A percentile compares a stretch with the other conserved stretches of the same genome.
phyloP scores from a whole-genome alignment of 2,113 vertebrate species.

The Embiotoca jacksoni region DNA sequence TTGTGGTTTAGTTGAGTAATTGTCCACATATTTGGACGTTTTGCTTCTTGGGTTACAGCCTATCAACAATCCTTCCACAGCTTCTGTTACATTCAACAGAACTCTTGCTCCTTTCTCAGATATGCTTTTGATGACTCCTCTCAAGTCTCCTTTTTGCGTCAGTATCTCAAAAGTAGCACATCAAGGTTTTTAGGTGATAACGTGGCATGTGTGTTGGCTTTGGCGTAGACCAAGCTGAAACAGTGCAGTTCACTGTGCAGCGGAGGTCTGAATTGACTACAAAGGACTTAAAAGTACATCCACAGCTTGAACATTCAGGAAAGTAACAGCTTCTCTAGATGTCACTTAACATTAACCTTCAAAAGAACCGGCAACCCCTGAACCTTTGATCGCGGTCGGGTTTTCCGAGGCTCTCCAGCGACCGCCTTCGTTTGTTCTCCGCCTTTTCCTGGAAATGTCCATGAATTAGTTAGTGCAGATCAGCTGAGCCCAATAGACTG shows the following conservation, averaged over 20 bases:
- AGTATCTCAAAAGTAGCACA: constrained; percentile 1
- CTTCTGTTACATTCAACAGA: background rate
- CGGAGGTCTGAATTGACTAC: background rate
- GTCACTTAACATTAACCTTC: constrained; percentile 48
- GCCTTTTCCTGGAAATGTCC: constrained; percentile 62
- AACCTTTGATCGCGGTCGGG: constrained; percentile 39
- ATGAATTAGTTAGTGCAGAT: constrained; percentile 68
- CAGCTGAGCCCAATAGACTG: constrained; percentile 46
- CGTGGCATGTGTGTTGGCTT: background rate
- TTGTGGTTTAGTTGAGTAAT: background rate
- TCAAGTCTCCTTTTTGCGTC: background rate
- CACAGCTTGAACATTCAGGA: constrained; percentile 29
- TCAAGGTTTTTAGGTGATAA: background rate
- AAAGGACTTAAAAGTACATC: constrained; percentile 4
- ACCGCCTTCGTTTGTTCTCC: constrained; percentile 34
- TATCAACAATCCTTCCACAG: background rate
- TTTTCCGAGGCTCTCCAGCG: constrained; percentile 22
- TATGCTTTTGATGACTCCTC: background rate
- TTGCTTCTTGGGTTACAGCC: constrained; percentile 9
- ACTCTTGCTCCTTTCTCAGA: background rate
- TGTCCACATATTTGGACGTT: background rate
- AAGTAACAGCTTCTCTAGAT: constrained; percentile 38
- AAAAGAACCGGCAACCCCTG: constrained; percentile 36
- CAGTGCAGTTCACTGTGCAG: constrained; percentile 14
- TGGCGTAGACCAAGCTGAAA: background rate